Evolutionary conservation across 2,113 vertebrate genomes (phyloP).

Genomic region (Panthera uncia): DNA sequence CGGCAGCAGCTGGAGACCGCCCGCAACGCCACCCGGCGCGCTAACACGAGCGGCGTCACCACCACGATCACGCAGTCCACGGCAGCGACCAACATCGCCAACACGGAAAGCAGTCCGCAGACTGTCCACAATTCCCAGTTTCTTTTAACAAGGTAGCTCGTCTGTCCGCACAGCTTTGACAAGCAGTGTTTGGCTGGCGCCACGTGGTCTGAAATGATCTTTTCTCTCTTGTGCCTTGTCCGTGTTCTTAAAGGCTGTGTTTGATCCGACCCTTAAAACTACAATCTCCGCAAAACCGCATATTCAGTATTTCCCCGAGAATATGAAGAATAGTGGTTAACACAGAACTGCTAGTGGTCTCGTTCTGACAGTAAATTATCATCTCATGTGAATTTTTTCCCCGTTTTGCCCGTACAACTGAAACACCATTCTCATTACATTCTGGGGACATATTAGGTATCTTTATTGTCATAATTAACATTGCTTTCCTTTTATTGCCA

Average conservation of each 20-base stretch:
- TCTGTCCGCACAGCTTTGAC: background rate
- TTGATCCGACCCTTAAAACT: background rate
- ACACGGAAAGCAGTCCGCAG: constrained; percentile 92
- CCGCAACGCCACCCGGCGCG: constrained; percentile 94
- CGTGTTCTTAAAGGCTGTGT: background rate
- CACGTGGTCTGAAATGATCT: background rate
- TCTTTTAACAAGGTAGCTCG: constrained; percentile 94
- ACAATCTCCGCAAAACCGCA: background rate
- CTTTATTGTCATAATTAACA: background rate
- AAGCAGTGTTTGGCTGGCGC: background rate
- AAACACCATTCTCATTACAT: background rate
- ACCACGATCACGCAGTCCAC: constrained; percentile 91
- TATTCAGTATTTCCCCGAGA: background rate
- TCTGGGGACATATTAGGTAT: background rate
- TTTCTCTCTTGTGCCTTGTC: background rate
- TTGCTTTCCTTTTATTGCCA: background rate
- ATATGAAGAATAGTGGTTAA: background rate
- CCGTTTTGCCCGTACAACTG: background rate
- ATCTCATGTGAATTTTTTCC: background rate
- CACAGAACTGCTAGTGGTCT: background rate
- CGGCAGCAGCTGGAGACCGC: constrained; percentile 97
- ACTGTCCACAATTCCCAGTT: constrained; percentile 96
- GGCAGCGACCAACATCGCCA: constrained; percentile 89
- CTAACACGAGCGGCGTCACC: constrained; percentile 93
- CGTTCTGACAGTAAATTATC: background rate